phyloP scores from a whole-genome alignment of 2,113 vertebrate genomes.

The Tetrao urogallus region DNA sequence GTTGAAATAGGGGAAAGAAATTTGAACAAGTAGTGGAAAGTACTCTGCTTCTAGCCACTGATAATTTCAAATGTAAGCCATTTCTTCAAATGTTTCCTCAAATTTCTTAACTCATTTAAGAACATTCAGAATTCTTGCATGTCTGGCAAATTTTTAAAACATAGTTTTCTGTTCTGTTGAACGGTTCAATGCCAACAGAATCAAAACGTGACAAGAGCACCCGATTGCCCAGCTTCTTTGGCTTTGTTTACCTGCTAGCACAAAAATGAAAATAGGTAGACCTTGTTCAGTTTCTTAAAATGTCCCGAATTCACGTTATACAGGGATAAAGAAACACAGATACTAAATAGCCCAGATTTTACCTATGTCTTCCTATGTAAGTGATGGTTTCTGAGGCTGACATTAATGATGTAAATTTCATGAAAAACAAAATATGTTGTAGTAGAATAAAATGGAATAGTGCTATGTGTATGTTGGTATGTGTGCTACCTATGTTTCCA shows the following conservation, averaged over 20 bases:
- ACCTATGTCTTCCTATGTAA: not conserved
- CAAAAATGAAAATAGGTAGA: not conserved
- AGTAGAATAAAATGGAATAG: not conserved
- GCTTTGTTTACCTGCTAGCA: not conserved
- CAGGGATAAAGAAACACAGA: not conserved
- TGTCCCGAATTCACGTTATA: not conserved
- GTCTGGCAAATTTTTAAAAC: not conserved
- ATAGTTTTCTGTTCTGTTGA: not conserved
- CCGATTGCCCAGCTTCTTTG: not conserved
- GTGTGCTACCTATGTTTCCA: not conserved
- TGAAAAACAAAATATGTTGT: not conserved
- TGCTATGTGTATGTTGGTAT: fast-evolving
- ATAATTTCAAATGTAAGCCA: too few relatives aligned
- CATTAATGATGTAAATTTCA: not conserved
- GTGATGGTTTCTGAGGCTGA: not conserved
- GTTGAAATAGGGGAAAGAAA: not conserved
- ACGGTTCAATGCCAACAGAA: not conserved
- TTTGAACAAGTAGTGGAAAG: not conserved
- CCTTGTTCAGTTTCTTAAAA: not conserved
- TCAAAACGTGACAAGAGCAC: not conserved
- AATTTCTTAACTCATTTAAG: not conserved
- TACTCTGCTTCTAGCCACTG: too few relatives aligned
- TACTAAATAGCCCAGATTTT: not conserved
- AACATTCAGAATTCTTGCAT: too few relatives aligned
- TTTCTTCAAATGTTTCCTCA: not conserved